Conservation (phyloP, 1,140 invertebrate species). For the Drosophila pandora region DNA sequence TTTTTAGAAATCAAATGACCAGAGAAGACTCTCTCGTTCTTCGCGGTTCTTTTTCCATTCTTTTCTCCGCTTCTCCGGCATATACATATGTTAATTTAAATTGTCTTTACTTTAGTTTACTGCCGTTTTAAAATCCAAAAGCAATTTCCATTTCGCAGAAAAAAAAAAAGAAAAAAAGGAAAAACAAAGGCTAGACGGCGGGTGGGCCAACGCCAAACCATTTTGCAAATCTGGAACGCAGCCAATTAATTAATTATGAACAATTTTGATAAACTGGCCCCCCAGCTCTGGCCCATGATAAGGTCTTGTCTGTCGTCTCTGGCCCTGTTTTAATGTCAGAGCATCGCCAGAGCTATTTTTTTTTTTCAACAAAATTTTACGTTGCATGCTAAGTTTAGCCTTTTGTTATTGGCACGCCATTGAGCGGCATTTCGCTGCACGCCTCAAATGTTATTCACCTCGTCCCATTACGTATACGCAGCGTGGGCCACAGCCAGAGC, state of each 20-base stretch:
- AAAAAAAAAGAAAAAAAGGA: conserved; percentile 62
- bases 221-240: conserved; percentile 81
- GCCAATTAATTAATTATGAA: conserved; percentile 82
- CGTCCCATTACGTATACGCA: conserved; percentile 74
- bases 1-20: conserved; percentile 15
- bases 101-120: too few relatives aligned
- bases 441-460: conserved; percentile 74
- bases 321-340: conserved; percentile 60
- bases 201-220: conserved; percentile 58
- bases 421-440: conserved; percentile 69
- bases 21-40: conserved; percentile 6
- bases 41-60: conserved; percentile 6
- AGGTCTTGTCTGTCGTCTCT: too few relatives aligned
- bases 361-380: conserved; percentile 21
- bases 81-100: conserved; percentile 75
- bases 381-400: conserved; percentile 81
- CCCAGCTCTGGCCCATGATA: background rate
- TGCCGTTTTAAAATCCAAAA: conserved; percentile 62
- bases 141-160: conserved; percentile 75
- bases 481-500: conserved; percentile 22
- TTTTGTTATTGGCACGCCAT: conserved; percentile 81
- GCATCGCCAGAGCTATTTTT: conserved; percentile 66
- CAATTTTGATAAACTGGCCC: conserved; percentile 78
- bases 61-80: conserved; percentile 30
- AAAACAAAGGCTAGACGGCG: conserved; percentile 7